Base-by-base conservation (phyloP, 2,113 vertebrate species). In the Semnornis frantzii region DNA sequence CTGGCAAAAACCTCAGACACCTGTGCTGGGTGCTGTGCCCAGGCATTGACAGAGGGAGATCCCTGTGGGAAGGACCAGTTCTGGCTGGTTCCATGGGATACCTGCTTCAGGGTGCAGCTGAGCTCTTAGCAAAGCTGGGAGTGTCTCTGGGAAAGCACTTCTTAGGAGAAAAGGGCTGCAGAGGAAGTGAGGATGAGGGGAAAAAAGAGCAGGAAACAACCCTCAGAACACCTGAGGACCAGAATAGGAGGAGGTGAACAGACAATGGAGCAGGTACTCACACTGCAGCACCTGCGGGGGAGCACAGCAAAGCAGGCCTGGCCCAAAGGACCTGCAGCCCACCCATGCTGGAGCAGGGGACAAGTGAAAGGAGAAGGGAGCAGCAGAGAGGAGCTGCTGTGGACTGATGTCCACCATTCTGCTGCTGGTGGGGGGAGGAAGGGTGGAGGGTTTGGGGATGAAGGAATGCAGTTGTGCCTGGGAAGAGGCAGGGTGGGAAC, bases 181-280 rank as follows among this genome's bases (percentile, higher is more conserved):
- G 10, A 20, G 65, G 30, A n/a, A 4, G 19, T 4, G 71, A 46
- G 24, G 14, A 1, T 37, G 39, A 30, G 52, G 31, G 30, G 12
- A 15, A 28, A 37, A 30, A n/a, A 18, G 33, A 20, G 62, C 1
- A 10, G 25, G n/a, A 25, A 39, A 10, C 52, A 15, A 31, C 23
- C 27, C 20, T 31, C 5, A 0, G 1, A 30, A 5, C 48, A 6
- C 1, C 3, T 0, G 1, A 21, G 1, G 25, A 8, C 6, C 13
- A 2, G 19, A 30, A 28, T 17, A 11, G 28, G 34, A 42, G 11
- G 9, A 46, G 13, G 16, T 4, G 17, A 55, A 5, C 9, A 5
- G 50, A 19, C 1, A 0, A 1, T 0, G 0, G 58, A 71, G 39
- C 33, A 6, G 24, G 24, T 24, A 33, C 12, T 60, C 6, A 6